Evolutionary conservation across 2,888 invertebrate species (phyloP), one percentile per base, ranked within the genome.

Genomic region (Hoplodrina ambigua): DNA sequence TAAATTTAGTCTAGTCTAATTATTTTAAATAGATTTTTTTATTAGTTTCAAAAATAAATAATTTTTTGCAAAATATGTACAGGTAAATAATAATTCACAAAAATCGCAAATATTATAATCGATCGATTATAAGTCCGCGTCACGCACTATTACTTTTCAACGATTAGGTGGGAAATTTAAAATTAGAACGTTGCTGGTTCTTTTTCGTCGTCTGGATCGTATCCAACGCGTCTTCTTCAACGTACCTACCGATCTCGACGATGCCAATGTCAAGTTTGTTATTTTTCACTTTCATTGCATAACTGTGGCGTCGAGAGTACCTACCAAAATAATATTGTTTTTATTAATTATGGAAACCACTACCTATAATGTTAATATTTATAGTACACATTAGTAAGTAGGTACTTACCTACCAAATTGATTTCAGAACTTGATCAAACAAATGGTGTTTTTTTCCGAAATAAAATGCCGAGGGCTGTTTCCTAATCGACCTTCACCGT

Each of bases 241-340:
- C 71, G 71, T 75, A 46, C 11, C 41, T 37, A 78, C 71, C 81
- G 78, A 82, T 78, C 85, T 82, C 78, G 61, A 59, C 85, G 85
- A 85, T 86, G 89, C 90, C 92, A 93, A 92, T 91, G 92, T 93
- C 92, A 93, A 91, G 91, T 90, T 92, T 91, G 87, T 91, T 89
- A 87, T 90, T 90, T 91, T 92, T 90, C 86, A 89, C 89, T 92
- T 91, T 92, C 87, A 81, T 89, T 91, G 86, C 88, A 87, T 89
- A 88, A 78, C 80, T 69, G 70, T 73, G 61, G 55, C 59, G 65
- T 55, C 53, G 52, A 61, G 59, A 72, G 52, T 59, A 63, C 11
- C n/a, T 46, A 46, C 17, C 17, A 46, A 46, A 46, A 46, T 46
- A 17, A 17, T 46, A 17, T 46, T 17, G 17, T 46, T 50, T 41